Base-by-base conservation (phyloP, 2,888 invertebrate species). In the Athalia cordata region DNA sequence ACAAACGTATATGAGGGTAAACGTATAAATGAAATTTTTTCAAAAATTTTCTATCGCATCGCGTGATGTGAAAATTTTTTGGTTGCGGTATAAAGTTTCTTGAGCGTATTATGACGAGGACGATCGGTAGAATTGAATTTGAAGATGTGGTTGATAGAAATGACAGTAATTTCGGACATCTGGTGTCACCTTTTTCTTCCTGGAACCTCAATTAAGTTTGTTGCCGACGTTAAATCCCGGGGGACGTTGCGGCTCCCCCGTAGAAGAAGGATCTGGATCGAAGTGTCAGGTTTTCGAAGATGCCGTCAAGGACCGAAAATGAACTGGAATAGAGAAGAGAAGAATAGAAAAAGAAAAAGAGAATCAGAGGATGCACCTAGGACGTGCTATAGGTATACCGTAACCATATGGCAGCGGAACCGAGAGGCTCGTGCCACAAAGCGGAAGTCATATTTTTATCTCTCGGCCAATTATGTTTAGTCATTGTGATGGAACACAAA, bases 361-460 rank as follows among this genome's bases (percentile, higher is more conserved):
- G 75, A 50, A 29, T 9, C 50, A 62, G 49, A 8, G 43, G 8
- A 47, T 13, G 59, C 57, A 72, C 57, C 59, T 72, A 72, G 75
- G 75, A 62, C 50, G 49, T 49, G 50, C 49, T 62, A 15, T 59
- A 9, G 11, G 57, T n/a, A 52, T 47, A 45, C 8, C 11, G 57
- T 75, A 49, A 47, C 78, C 78, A 78, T 78, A 78, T 78, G 78
- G 78, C 78, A 75, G 75, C 59, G 72, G 72, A 59, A 72, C 72
- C 72, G 62, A 75, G 75, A 61, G 67, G 67, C 78, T 78, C 78
- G 78, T 78, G 78, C 78, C 78, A 59, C 70, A 9, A 49, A 76
- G 66, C 78, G 78, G 78, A 78, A 78, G 78, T 78, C 78, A 78
- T 78, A 78, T 78, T 78, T 78, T 78, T 76, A 76, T 78, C 76